A percentile compares a stretch with the other conserved stretches of the same genome.
These are phyloP conservation scores for Trissolcus japonicus DNA, from an alignment of 2,888 invertebrate species.

Conservation along the genomic window DNA sequence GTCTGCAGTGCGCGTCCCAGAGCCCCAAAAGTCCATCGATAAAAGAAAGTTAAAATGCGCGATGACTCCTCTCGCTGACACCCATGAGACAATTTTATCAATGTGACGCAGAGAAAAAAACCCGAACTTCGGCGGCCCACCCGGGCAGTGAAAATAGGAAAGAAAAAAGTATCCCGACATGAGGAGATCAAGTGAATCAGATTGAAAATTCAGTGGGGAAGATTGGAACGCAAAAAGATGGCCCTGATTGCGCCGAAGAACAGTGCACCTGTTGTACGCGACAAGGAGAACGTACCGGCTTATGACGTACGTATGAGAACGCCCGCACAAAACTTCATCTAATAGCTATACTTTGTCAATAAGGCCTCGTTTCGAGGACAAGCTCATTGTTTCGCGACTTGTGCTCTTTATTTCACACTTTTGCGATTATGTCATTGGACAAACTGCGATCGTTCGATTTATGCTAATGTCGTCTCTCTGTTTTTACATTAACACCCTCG, in stretches of 20 bases:
- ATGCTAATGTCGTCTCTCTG: conserved; percentile 1
- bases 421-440: conserved; percentile 29
- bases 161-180: conserved; percentile 10
- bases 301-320: conserved; percentile 79
- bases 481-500: background rate
- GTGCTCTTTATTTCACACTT: conserved; percentile 11
- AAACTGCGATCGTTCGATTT: background rate
- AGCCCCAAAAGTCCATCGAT: too few species aligned
- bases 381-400: conserved; percentile 28
- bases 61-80: too few species aligned
- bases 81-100: background rate
- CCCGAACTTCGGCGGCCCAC: too few species aligned
- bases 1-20: background rate
- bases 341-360: conserved; percentile 38
- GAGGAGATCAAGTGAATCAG: conserved; percentile 26
- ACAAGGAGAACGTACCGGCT: conserved; percentile 82
- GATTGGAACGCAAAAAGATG: conserved; percentile 60
- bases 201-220: conserved; percentile 32
- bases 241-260: conserved; percentile 80
- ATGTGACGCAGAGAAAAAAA: background rate
- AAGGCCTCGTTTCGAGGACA: conserved; percentile 46
- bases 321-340: conserved; percentile 24
- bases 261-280: conserved; percentile 81
- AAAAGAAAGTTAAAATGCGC: too few species aligned
- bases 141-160: background rate